A percentile compares a stretch with the other conserved stretches of the same genome.
phyloP scores from a whole-genome alignment of 2,797 vertebrate species.

The Falco berigora region DNA sequence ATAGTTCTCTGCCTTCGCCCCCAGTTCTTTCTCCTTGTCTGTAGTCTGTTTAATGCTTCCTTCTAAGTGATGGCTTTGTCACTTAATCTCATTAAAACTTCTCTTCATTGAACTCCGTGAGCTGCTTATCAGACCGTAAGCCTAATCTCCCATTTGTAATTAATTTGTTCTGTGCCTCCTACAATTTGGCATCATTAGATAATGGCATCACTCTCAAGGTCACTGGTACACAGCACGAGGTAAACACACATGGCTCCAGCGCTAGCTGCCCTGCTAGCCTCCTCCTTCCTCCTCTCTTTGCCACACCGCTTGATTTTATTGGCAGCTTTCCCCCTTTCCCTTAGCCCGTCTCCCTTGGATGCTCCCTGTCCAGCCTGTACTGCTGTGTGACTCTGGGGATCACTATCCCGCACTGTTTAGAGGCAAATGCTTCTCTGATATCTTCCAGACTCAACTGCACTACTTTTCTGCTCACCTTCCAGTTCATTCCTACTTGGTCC shows the following conservation, averaged over 20 bases:
- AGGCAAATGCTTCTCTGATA: background rate
- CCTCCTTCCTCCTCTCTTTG: background rate
- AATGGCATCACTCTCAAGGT: slow-evolving; percentile 50
- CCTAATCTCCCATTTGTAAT: slow-evolving; percentile 58
- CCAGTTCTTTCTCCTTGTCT: slow-evolving; percentile 27
- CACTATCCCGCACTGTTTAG: background rate
- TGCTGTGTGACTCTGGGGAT: background rate
- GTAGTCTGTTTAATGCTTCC: slow-evolving; percentile 38
- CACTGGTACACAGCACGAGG: background rate
- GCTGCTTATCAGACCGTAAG: slow-evolving; percentile 60
- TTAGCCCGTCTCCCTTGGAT: background rate
- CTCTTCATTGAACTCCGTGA: slow-evolving; percentile 20
- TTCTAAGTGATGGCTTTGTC: slow-evolving; percentile 48
- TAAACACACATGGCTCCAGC: background rate
- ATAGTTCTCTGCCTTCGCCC: slow-evolving; percentile 23
- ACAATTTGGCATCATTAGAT: slow-evolving; percentile 49
- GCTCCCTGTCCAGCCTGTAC: background rate
- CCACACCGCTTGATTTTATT: background rate
- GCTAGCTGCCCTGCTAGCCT: background rate
- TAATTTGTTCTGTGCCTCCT: slow-evolving; percentile 58
- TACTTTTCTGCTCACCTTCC: background rate
- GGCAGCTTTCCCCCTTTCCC: background rate
- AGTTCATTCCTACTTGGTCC: background rate
- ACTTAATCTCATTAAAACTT: slow-evolving; percentile 65
- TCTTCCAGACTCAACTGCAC: background rate